A percentile compares a stretch with the other conserved stretches of the same genome.
These are phyloP conservation scores for Anticlea derivata DNA, from an alignment of 2,888 invertebrate genomes.

Conservation along the genomic window DNA sequence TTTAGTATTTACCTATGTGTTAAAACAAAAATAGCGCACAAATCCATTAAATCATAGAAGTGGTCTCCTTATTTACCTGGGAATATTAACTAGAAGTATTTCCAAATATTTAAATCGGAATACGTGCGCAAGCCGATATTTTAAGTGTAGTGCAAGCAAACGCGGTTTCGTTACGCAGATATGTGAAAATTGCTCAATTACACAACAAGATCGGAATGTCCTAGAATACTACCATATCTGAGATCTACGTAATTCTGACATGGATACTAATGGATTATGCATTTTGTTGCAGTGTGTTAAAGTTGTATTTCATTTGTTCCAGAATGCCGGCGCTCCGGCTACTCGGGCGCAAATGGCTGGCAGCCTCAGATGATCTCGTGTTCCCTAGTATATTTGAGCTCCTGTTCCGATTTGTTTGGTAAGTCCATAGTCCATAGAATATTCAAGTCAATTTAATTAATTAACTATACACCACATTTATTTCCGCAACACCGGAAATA, in stretches of 20 bases:
- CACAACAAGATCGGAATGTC: constrained; percentile 15
- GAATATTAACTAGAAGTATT: no score
- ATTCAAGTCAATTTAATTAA: no score
- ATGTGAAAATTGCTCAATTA: constrained; percentile 34
- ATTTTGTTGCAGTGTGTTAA: constrained; percentile 4
- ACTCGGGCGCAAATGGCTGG: constrained; percentile 95
- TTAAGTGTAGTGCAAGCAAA: neutral
- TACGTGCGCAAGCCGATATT: no score
- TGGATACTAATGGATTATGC: constrained; percentile 1
- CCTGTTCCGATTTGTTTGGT: constrained; percentile 88
- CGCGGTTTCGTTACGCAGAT: constrained; percentile 36
- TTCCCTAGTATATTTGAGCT: constrained; percentile 93
- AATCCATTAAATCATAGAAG: no score
- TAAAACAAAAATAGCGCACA: no score
- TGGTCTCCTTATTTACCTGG: no score
- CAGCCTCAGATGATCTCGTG: constrained; percentile 96
- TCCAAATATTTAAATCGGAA: no score
- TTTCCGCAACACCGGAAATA: no score
- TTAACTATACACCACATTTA: no score
- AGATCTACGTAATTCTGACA: constrained; percentile 7
- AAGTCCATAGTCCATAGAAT: constrained; percentile 21
- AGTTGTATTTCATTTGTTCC: constrained; percentile 48
- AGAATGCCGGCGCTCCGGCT: constrained; percentile 94
- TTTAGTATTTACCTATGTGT: no score
- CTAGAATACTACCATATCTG: constrained; percentile 7